These are phyloP conservation scores for Amphiprion clarkii DNA, from an alignment of 2,797 vertebrate genomes.

Conservation along the genomic window DNA sequence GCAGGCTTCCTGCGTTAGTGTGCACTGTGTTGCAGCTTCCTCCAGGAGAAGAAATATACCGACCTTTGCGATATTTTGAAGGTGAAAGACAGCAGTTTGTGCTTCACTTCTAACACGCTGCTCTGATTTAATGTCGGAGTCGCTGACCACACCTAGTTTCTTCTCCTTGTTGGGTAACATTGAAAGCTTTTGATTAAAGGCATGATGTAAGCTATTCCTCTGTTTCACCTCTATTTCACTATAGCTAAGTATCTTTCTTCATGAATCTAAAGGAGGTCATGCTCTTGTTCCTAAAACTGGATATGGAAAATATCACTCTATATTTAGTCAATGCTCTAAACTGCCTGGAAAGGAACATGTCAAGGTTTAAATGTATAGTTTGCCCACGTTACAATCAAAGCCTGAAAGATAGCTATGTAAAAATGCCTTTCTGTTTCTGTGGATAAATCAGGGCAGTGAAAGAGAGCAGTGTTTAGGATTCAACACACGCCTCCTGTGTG, in stretches of 20 bases:
- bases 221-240: no score
- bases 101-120: neutral
- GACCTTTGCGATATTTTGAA: constrained; percentile 39
- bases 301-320: neutral
- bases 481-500: constrained; percentile 52
- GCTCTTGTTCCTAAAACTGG: neutral
- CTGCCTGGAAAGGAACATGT: constrained; percentile 1
- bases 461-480: constrained; percentile 60
- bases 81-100: constrained; percentile 34
- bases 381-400: neutral
- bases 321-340: neutral
- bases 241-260: neutral
- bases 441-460: constrained; percentile 33
- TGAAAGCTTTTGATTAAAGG: constrained; percentile 42
- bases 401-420: constrained; percentile 2
- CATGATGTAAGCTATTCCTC: constrained; percentile 3
- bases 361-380: neutral
- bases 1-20: neutral
- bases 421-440: constrained; percentile 25
- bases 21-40: constrained; percentile 3
- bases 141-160: constrained; percentile 4
- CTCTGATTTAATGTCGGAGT: constrained; percentile 38
- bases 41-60: neutral
- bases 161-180: neutral
- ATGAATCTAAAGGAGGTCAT: neutral